A percentile compares a stretch with the other conserved stretches of the same genome.
These are phyloP conservation scores for Psittacula cyanocephala DNA, from an alignment of 2,113 vertebrate species.

Conservation along the genomic window DNA sequence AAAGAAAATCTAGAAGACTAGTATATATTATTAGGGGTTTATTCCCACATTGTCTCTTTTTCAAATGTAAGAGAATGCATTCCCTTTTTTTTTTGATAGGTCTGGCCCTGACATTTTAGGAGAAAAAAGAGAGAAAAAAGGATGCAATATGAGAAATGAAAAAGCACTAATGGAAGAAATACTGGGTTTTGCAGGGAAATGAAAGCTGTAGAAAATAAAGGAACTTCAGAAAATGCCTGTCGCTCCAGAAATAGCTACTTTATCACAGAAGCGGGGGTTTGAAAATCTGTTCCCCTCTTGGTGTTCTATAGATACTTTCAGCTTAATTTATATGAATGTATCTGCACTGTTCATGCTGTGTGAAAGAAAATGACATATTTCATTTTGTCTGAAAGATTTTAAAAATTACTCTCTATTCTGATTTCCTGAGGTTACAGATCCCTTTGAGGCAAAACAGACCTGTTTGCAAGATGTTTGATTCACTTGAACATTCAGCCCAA, in stretches of 20 bases:
- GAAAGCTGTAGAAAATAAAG: not conserved
- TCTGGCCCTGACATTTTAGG: not conserved
- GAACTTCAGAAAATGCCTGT: not conserved
- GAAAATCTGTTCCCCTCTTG: not conserved
- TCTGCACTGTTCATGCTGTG: not conserved
- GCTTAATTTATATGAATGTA: not conserved
- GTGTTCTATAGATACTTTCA: not conserved
- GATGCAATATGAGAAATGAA: not conserved
- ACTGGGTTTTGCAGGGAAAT: not conserved
- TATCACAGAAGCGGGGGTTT: not conserved
- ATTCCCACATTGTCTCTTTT: not conserved
- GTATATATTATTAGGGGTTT: not conserved
- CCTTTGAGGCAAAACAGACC: not conserved
- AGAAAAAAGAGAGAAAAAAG: not conserved
- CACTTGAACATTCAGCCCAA: not conserved
- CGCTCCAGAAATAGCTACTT: not conserved
- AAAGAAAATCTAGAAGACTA: not conserved
- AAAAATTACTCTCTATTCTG: not conserved
- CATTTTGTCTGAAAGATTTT: not conserved
- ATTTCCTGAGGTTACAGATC: not conserved
- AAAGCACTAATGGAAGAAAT: not conserved
- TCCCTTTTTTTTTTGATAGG: not conserved
- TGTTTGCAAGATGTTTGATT: not conserved
- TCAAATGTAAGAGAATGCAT: not conserved
- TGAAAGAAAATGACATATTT: not conserved